Evolutionary conservation across 1,140 invertebrate genomes (phyloP).

Genomic region (Halotydeus destructor): DNA sequence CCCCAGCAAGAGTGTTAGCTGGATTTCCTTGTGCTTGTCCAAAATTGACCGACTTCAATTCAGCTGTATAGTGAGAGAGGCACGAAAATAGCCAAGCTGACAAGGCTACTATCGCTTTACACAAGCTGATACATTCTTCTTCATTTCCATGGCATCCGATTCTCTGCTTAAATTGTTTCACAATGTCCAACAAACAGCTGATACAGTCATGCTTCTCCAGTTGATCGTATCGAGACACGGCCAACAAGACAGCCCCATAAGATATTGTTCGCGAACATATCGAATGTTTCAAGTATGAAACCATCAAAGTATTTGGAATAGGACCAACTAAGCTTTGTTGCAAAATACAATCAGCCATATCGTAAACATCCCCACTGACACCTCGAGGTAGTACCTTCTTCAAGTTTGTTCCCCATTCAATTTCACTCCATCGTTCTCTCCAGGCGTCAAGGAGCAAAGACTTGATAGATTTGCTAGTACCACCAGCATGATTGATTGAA

Average conservation of each 20-base stretch:
- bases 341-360: slow-evolving; percentile 71
- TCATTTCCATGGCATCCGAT: slow-evolving; percentile 23
- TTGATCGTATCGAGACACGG: slow-evolving; percentile 69
- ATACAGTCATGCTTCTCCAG: slow-evolving; percentile 73
- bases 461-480: no score
- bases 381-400: slow-evolving; percentile 38
- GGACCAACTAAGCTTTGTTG: slow-evolving; percentile 77
- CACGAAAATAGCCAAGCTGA: slow-evolving; percentile 24
- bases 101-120: slow-evolving; percentile 22
- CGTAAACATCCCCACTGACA: slow-evolving; percentile 72
- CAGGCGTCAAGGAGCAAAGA: slow-evolving; percentile 64
- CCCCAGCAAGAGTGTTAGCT: background rate
- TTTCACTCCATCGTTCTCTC: slow-evolving; percentile 78
- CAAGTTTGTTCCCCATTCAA: slow-evolving; percentile 85
- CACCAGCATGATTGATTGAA: no score
- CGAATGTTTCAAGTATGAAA: slow-evolving; percentile 79
- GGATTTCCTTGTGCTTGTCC: background rate
- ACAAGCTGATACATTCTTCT: slow-evolving; percentile 23
- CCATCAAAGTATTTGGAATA: slow-evolving; percentile 64
- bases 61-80: slow-evolving; percentile 21
- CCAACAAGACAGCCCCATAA: slow-evolving; percentile 61
- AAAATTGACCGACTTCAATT: slow-evolving; percentile 16
- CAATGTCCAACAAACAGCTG: slow-evolving; percentile 46
- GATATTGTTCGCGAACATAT: slow-evolving; percentile 65
- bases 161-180: slow-evolving; percentile 11